A percentile compares a stretch with the other conserved stretches of the same genome.
Conservation (phyloP, 2,797 vertebrate species). For the Tolypeutes matacus region DNA sequence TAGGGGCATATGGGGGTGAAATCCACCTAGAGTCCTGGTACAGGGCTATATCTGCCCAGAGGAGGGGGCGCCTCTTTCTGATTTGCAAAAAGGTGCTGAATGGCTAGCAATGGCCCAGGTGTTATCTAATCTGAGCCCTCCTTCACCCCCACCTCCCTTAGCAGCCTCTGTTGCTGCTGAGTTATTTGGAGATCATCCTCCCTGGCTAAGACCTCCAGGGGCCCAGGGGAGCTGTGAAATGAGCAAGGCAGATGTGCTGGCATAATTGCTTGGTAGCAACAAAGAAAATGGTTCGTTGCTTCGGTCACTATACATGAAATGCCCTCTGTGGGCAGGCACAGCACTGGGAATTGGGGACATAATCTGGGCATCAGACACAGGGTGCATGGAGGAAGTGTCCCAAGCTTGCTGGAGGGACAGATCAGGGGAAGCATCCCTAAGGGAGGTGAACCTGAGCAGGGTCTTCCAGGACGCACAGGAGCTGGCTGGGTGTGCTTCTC, state of each 20-base stretch:
- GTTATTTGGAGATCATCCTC: conserved; percentile 11
- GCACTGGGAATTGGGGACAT: not conserved
- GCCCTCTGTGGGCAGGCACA: not conserved
- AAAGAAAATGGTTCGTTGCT: not conserved
- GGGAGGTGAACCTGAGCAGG: not conserved
- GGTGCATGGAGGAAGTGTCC: not conserved
- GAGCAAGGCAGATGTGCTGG: not conserved
- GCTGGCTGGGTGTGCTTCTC: not conserved
- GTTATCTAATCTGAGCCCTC: not conserved
- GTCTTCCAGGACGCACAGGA: not conserved
- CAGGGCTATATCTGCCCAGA: not conserved
- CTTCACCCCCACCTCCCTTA: not conserved
- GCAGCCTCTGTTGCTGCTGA: not conserved
- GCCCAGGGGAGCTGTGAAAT: not conserved
- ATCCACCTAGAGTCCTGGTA: not conserved
- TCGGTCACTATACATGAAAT: not conserved
- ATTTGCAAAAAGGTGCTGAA: not conserved
- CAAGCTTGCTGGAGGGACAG: not conserved
- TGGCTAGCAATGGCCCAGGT: not conserved
- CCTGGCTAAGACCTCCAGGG: not conserved
- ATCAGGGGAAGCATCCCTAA: not conserved
- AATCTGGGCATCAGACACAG: not conserved
- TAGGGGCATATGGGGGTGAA: not conserved
- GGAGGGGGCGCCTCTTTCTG: not conserved
- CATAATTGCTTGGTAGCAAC: not conserved